Base-by-base conservation (phyloP, 2,113 vertebrate species). In the Eidolon helvum region DNA sequence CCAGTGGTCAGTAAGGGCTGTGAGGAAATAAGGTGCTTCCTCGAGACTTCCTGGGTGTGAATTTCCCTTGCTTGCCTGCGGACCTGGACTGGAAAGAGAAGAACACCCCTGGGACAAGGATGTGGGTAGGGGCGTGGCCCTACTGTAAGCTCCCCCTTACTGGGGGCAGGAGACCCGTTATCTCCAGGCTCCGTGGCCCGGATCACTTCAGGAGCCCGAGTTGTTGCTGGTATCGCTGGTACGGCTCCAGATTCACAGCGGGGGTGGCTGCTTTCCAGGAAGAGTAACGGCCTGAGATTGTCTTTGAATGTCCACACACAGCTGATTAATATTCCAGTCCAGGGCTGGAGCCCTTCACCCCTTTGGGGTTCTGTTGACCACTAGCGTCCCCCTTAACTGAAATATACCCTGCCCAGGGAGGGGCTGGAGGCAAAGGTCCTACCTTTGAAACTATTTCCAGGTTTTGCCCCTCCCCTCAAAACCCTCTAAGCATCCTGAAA, bases 401-500 rank as follows among this genome's bases (percentile, higher is more conserved):
- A 93, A 55, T 33, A 59, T 22, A 65, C 9, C 19, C 90, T 89
- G 38, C 15, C 50, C 18, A 78, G n/a, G 66, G 6, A 78, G 38
- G 59, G 5, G 1, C 18, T 26, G 40, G 3, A 48, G 26, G 74
- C 50, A 50, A 35, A 96, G 24, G 33, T 14, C 0, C 5, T 65
- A 43, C 26, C 10, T 96, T 43, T 77, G 6, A 43, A 57, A 26
- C 22, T 50, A n/a, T 95, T 94, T 79, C 57, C 55, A 83, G 66
- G 43, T 33, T 72, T 95, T 88, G 16, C 45, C 28, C 90, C 57
- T 89, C 30, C 1, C 84, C 65, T 89, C n/a, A 38, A 94, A 94
- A 48, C 30, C 15, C 43, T 68, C 15, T 50, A 61, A 21, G 7
- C 26, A 28, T 75, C 74, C 83, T 80, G 66, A 96, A 97, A 95